Conservation (phyloP, 1,140 invertebrate genomes). For the Archegozetes longisetosus region DNA sequence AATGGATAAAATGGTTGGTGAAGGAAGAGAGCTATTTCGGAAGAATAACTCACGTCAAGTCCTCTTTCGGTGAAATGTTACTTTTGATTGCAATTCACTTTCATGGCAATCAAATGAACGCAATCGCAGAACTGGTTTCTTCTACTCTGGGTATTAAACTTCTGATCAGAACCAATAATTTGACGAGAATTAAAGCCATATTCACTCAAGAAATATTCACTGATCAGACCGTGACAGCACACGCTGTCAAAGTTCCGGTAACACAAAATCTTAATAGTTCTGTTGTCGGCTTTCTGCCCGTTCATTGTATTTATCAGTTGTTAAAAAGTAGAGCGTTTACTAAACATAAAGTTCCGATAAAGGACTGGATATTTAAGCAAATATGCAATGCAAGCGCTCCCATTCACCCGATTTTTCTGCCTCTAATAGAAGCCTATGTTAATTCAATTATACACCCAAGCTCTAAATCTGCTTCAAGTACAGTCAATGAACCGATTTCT, state of each 20-base stretch:
- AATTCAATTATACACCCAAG: slow-evolving; percentile 69
- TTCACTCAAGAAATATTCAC: slow-evolving; percentile 96
- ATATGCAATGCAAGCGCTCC: slow-evolving; percentile 69
- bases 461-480: slow-evolving; percentile 32
- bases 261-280: slow-evolving; percentile 73
- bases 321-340: slow-evolving; percentile 87
- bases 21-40: slow-evolving; percentile 62
- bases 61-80: slow-evolving; percentile 81
- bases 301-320: slow-evolving; percentile 92
- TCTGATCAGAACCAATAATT: slow-evolving; percentile 70
- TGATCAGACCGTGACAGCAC: slow-evolving; percentile 88
- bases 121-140: slow-evolving; percentile 82
- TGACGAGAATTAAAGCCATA: slow-evolving; percentile 78
- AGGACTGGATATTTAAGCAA: slow-evolving; percentile 87
- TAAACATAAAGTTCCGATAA: slow-evolving; percentile 84
- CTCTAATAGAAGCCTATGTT: slow-evolving; percentile 87
- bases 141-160: slow-evolving; percentile 90
- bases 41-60: slow-evolving; percentile 23
- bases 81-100: slow-evolving; percentile 91
- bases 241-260: slow-evolving; percentile 88
- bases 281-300: slow-evolving; percentile 78
- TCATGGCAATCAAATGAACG: slow-evolving; percentile 77
- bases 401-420: slow-evolving; percentile 77
- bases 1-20: slow-evolving; percentile 87
- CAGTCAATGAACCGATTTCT: slow-evolving; percentile 75